Evolutionary conservation across 2,113 vertebrate genomes (phyloP), one percentile per base, ranked within the genome.

Genomic region (Anas platyrhynchos): DNA sequence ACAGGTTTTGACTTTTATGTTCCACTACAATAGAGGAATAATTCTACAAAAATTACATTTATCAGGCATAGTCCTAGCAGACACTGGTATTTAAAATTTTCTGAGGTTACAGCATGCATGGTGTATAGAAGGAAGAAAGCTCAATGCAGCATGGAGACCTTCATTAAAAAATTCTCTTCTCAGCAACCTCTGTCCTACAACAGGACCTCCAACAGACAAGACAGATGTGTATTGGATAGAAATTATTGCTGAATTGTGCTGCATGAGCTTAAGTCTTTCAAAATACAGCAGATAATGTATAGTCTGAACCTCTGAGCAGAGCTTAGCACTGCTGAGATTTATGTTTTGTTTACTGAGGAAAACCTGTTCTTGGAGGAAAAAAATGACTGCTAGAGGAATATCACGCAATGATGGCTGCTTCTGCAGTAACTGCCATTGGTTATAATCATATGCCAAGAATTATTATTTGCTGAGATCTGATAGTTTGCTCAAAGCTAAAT

Each of bases 31-130:
- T 0, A 43, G 14, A 2, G 5, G 27, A 56, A 32, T 32, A 85
- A 56, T 62, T 87, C 50, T 43, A 12, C 12, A 48, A 13, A 46
- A 62, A 59, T 17, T 75, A 5, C 3, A 8, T 43, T 65, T 16
- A 43, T 31, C 67, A 43, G 17, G 25, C 6, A 62, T 1, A 59
- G 48, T 56, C 32, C 46, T 66, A 74, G 36, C 36, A 67, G 68
- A 31, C 3, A 5, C 11, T 36, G 21, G 32, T 74, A 27, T 48
- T 72, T 54, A 12, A 77, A 74, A 66, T 20, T 41, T 17, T 67
- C 27, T 43, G 44, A 50, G 59, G 22, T 11, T 59, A 36, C 41
- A 56, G 16, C 15, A 20, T 9, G 6, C 0, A 0, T 11, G 2
- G n/a, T 58, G 7, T 62, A 16, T 16, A 78, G 69, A 50, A 62